phyloP scores from a whole-genome alignment of 2,888 invertebrate species.

The Lampropteryx suffumata region DNA sequence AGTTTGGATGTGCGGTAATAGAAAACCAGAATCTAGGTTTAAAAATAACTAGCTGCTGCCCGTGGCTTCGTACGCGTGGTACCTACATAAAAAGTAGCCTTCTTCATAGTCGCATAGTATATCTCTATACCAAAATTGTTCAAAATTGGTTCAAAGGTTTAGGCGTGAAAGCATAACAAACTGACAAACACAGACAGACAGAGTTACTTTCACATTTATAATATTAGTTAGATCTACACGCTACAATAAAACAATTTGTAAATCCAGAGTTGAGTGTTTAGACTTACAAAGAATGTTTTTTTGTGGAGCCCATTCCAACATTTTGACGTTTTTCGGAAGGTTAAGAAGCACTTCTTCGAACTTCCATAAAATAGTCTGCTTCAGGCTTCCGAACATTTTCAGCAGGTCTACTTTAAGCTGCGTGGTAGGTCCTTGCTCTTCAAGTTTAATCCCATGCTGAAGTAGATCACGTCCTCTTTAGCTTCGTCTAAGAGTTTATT shows the following conservation, averaged over 20 bases:
- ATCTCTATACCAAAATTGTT: too few relatives aligned
- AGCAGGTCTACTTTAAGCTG: conserved; percentile 45
- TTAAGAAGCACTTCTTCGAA: conserved; percentile 56
- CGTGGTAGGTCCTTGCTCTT: conserved; percentile 48
- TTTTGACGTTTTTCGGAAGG: conserved; percentile 61
- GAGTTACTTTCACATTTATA: too few relatives aligned
- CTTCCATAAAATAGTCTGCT: conserved; percentile 73
- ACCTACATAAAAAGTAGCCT: too few relatives aligned
- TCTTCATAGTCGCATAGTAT: too few relatives aligned
- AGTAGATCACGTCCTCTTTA: conserved; percentile 55
- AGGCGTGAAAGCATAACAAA: too few relatives aligned
- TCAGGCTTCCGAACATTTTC: conserved; percentile 56
- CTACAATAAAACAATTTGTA: too few relatives aligned
- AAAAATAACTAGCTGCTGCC: too few relatives aligned
- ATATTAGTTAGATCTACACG: too few relatives aligned
- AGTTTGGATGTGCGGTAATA: conserved; percentile 44
- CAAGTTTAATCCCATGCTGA: conserved; percentile 62
- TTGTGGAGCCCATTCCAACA: conserved; percentile 67
- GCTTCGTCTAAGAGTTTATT: conserved; percentile 50
- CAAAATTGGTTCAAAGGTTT: too few relatives aligned
- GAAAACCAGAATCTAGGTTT: conserved; percentile 11
- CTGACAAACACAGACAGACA: too few relatives aligned
- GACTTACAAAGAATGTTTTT: conserved; percentile 53
- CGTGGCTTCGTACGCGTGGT: too few relatives aligned
- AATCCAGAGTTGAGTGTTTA: too few relatives aligned